These are phyloP conservation scores for Tribolium castaneum DNA, from an alignment of 1,140 invertebrate genomes.

Conservation along the genomic window DNA sequence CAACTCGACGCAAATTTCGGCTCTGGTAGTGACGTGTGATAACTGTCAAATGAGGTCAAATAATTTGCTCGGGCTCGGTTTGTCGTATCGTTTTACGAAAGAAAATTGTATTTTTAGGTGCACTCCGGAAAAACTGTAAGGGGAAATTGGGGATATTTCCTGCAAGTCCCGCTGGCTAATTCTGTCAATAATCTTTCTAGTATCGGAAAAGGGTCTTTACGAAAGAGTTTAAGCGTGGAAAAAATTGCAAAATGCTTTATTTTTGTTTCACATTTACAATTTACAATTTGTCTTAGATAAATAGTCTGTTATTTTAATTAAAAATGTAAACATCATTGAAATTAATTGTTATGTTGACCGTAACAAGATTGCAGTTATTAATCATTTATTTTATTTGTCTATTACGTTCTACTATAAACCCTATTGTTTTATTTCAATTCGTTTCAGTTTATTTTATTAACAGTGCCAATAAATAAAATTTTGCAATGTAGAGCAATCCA, in stretches of 20 bases:
- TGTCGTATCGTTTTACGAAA: background rate
- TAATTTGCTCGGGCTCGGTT: background rate
- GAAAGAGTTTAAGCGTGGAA: background rate
- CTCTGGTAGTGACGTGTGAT: background rate
- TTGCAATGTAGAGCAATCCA: no score
- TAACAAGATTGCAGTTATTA: no score
- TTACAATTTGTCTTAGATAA: no score
- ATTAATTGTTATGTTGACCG: no score
- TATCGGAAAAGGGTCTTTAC: background rate
- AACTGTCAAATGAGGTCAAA: background rate
- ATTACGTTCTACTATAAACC: no score
- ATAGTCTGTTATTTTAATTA: no score
- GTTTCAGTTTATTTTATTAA: no score
- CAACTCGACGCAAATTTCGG: background rate
- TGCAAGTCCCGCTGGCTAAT: background rate
- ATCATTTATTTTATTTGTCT: no score
- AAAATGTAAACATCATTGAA: no score
- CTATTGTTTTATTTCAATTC: no score
- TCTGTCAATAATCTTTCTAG: background rate
- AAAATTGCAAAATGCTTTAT: background rate
- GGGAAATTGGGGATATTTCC: background rate
- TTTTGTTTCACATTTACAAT: background rate
- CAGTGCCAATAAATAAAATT: no score
- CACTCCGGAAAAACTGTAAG: background rate
- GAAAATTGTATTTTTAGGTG: background rate